Base-by-base conservation (phyloP, 1,140 invertebrate genomes). In the Drosophila miranda region DNA sequence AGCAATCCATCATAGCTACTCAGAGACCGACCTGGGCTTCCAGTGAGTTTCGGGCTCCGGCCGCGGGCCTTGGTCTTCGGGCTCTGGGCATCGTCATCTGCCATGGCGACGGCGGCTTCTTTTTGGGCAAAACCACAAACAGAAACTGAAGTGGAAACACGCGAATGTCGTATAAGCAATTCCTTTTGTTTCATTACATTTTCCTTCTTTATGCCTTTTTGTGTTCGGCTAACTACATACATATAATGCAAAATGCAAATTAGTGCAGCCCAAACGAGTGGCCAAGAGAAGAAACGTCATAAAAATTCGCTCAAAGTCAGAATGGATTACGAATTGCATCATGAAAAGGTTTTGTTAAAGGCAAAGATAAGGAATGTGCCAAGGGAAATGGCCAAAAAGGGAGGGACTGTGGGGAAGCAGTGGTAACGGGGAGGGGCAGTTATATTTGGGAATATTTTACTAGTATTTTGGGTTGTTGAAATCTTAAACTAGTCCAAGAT, bases 141-240 rank as follows among this genome's bases (percentile, higher is more conserved):
- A 48, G 19, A 41, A 51, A 57, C 55, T 42, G 42, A 67, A 53
- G 64, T 41, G 43, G 43, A 67, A 86, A 59, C 80, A 84, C 80
- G 81, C 80, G 80, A 84, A 84, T 84, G 80, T 81, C 80, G 80
- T 84, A 86, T 84, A 84, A 86, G 68, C 69, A 66, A 67, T 78
- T 59, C 61, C 61, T 57, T 46, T 63, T 56, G 11, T 38, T 38
- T 38, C 34, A 13, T 3, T 38, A 13, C 3, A 38, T 38, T 44
- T 75, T 54, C n/a, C 34, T 54, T 14, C 34, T 60, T 52, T 41
- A 28, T 63, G 71, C 30, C 52, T 72, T 48, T 28, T 61, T 52
- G 38, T 19, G 38, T 19, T 67, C 30, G n/a, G 26, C 46, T 56
- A 61, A 34, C 30, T 19, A 2, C 2, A 19, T 28, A 63, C 62